Base-by-base conservation (phyloP, 1,140 invertebrate species). In the Saccostrea glomerata region DNA sequence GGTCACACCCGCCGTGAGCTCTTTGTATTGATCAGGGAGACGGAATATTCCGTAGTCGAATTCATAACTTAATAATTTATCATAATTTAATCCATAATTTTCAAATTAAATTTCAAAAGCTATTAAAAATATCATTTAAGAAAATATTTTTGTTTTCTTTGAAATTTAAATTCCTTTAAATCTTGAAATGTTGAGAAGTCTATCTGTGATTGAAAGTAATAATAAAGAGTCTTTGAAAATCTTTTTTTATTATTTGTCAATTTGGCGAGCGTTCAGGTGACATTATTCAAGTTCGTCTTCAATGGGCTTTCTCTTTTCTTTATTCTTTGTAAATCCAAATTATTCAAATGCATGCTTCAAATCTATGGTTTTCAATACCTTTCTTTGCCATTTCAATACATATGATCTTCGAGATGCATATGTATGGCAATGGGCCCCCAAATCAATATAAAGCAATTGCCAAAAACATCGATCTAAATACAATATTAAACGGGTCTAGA, bases 401-500 rank as follows among this genome's bases (percentile, higher is more conserved):
- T 15, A 77, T 17, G 25, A 77, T 77, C 25, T 77, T 77, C 70
- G 9, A 77, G 70, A 77, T 77, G 70, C 25, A 77, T 77, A 25
- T 66, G 60, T 66, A 2, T 66, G 17, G 60, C 60, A 20, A 20
- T 66, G 47, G 47, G 6, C 9, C 15, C 58, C 17, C 70, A 17
- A 36, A 77, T 77, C 70, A 77, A 77, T 77, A 77, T 1, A 23
- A 25, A 77, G 70, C 70, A 77, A 77, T 77, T 77, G 70, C 70
- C 70, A 77, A 77, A 77, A 77, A 30, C 70, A 77, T 77, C 70
- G 70, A 77, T 77, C 70, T 77, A 77, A 77, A 77, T 36, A 77
- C 70, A 25, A 77, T 77, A 77, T 77, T 77, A 36, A 77, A 77
- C 30, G 30, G 70, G 70, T 77, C 23, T 77, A 30, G 30, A 77